phyloP scores from a whole-genome alignment of 2,888 invertebrate genomes.

The Gymnosoma rotundatum region DNA sequence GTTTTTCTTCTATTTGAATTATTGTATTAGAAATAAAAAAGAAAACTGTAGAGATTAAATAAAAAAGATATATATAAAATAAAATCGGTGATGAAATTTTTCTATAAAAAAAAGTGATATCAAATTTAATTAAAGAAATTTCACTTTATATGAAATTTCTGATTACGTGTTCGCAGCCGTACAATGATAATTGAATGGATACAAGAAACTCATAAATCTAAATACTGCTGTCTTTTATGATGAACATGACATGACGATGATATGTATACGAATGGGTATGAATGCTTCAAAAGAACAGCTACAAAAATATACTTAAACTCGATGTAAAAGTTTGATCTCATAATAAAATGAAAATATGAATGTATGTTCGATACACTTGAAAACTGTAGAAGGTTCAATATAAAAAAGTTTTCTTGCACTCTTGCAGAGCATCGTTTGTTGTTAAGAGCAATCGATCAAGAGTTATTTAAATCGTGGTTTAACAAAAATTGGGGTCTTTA shows the following conservation, averaged over 20 bases:
- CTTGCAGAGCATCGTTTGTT: too few relatives aligned
- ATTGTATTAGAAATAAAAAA: slow-evolving; percentile 14
- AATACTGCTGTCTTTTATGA: not conserved
- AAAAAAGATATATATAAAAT: not conserved
- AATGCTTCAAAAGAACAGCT: not conserved
- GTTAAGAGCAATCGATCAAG: too few relatives aligned
- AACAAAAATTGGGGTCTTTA: too few relatives aligned
- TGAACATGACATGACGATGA: slow-evolving; percentile 4
- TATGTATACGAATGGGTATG: not conserved
- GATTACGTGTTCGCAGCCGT: slow-evolving; percentile 52
- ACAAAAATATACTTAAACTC: not conserved
- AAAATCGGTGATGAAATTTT: slow-evolving; percentile 47
- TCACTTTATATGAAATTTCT: slow-evolving; percentile 62
- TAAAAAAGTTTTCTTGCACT: too few relatives aligned
- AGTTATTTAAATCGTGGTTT: too few relatives aligned
- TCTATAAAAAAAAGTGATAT: slow-evolving; percentile 43
- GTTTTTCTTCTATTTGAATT: slow-evolving; percentile 11
- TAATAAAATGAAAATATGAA: not conserved
- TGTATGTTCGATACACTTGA: not conserved
- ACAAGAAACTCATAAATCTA: slow-evolving; percentile 11
- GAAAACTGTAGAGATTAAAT: slow-evolving; percentile 17
- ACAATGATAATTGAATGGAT: slow-evolving; percentile 28
- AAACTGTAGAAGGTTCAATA: not conserved
- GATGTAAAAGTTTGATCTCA: not conserved
- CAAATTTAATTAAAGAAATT: slow-evolving; percentile 57